Base-by-base conservation (phyloP, 1,140 invertebrate species). In the Philaenus spumarius region DNA sequence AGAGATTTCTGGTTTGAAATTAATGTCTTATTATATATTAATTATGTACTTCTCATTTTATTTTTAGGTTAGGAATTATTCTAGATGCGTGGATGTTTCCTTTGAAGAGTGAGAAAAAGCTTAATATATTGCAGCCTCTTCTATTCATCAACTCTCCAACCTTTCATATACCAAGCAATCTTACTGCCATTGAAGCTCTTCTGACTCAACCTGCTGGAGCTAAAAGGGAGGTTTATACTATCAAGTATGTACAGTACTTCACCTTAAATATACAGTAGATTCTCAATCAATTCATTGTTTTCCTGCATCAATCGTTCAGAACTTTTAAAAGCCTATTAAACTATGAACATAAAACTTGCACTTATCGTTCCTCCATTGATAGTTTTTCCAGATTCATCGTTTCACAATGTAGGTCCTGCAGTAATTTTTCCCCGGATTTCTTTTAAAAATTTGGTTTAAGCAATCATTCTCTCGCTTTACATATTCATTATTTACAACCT, bases 11-110 rank as follows among this genome's bases (percentile, higher is more conserved):
- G 24, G 11, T 52, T 34, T 52, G n/a, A 26, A 30, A 34, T 35
- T 14, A 26, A 52, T 26, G 34, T 52, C 17, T 45, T 15, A 6
- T 15, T 6, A 11, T 6, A 15, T 7, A 45, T n/a, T n/a, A 20
- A 22, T 4, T 47, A 19, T 14, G 35, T 42, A 56, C 23, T 58
- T 22, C 48, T 56, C n/a, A 22, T 35, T 22, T 42, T 47, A 39
- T 63, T 70, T 53, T 50, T 63, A 82, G 81, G 63, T 67, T 72
- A 35, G 80, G 80, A 9, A 69, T 85, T 3, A 71, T 79, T 20
- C 60, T 87, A 26, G 85, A 87, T 70, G 79, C 80, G 1, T 87
- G 85, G 85, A 82, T 86, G 80, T 83, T 80, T 65, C 80, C 85
- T 0, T 67, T 86, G 24, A 81, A 81, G 67, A 71, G 76, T 14